phyloP scores from a whole-genome alignment of 2,113 vertebrate species.

The Hiodon tergisus region DNA sequence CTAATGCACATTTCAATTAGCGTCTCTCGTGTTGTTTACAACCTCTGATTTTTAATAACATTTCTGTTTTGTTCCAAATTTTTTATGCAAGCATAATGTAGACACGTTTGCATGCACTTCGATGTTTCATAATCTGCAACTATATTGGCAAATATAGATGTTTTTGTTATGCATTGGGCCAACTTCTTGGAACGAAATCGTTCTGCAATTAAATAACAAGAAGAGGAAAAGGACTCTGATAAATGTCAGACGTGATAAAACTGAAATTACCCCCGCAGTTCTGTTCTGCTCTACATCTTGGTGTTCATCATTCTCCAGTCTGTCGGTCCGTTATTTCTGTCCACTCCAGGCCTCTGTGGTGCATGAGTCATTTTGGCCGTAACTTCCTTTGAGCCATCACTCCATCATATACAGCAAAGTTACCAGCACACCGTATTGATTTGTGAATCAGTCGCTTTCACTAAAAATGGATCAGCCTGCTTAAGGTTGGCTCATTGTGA shows the following conservation, averaged over 20 bases:
- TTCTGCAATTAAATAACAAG: conserved; percentile 13
- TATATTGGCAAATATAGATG: conserved; percentile 56
- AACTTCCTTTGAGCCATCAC: conserved; percentile 33
- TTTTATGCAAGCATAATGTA: too few species aligned
- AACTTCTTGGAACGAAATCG: conserved; percentile 35
- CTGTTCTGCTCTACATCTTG: too few species aligned
- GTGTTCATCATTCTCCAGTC: too few species aligned
- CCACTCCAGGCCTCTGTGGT: too few species aligned
- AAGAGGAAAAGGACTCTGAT: not conserved
- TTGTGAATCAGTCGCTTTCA: too few species aligned
- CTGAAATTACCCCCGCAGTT: too few species aligned
- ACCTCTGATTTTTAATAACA: conserved; percentile 44
- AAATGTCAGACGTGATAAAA: too few species aligned
- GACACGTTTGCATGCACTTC: conserved; percentile 35
- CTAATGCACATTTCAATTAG: conserved; percentile 47
- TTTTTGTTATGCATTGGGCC: conserved; percentile 53
- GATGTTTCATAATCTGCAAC: conserved; percentile 49
- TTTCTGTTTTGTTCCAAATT: too few species aligned
- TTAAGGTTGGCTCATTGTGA: conserved; percentile 59
- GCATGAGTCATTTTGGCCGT: too few species aligned
- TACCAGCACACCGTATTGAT: conserved; percentile 27
- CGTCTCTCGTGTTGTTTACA: conserved; percentile 52
- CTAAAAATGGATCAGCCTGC: conserved; percentile 30
- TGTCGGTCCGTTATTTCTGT: too few species aligned
- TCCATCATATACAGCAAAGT: conserved; percentile 57